A percentile compares a stretch with the other conserved stretches of the same genome.
Conservation (phyloP, 2,113 vertebrate species). For the Hippotragus niger region DNA sequence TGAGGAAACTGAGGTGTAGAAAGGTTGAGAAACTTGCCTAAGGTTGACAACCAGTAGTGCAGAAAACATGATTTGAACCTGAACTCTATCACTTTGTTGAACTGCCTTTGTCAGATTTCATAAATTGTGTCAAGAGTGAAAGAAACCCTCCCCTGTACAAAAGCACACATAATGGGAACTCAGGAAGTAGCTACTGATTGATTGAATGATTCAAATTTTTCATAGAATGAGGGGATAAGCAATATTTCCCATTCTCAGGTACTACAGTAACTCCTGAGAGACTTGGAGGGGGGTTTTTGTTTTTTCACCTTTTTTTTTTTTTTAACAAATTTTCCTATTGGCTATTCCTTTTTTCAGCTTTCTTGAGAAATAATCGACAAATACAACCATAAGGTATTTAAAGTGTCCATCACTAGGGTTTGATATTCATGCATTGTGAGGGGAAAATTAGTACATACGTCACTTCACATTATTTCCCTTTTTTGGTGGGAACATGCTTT, state of each 20-base stretch:
- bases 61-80: neutral
- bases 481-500: neutral
- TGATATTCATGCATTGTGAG: neutral
- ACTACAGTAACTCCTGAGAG: neutral
- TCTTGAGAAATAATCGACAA: neutral
- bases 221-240: neutral
- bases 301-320: neutral
- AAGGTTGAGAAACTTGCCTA: neutral
- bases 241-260: neutral
- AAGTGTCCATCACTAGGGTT: neutral
- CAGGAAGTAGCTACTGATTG: neutral
- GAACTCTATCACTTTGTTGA: neutral
- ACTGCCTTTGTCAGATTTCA: neutral
- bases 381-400: neutral
- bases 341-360: neutral
- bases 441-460: neutral
- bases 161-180: neutral
- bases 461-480: neutral
- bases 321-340: neutral
- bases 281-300: rapidly evolving
- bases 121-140: neutral
- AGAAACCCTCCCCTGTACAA: neutral
- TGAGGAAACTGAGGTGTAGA: neutral
- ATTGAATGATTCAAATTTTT: neutral
- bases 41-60: neutral